Evolutionary conservation across 2,888 invertebrate species (phyloP).

Genomic region (Nomada ruficornis): DNA sequence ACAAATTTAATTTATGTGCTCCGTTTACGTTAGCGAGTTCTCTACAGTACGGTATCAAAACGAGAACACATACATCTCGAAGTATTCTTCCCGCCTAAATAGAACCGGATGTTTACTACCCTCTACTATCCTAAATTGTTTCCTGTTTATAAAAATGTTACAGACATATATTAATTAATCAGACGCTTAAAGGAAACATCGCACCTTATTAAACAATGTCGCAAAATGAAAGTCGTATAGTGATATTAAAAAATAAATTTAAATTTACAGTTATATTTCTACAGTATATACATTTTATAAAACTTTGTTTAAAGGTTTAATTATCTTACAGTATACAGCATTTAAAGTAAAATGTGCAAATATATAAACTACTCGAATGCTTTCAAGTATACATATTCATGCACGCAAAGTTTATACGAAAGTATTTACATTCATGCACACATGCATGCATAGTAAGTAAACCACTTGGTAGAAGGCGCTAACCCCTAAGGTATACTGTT

Average conservation of each 20-base stretch:
- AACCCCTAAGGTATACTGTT: background rate
- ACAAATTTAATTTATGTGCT: background rate
- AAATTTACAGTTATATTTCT: background rate
- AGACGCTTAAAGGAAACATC: background rate
- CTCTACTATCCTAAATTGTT: background rate
- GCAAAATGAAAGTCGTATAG: background rate
- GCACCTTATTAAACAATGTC: background rate
- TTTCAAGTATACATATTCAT: no score
- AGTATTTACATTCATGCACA: background rate
- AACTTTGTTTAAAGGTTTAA: background rate
- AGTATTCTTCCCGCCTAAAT: conserved; percentile 50
- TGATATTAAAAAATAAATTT: background rate
- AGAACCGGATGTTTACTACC: conserved; percentile 12
- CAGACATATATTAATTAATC: background rate
- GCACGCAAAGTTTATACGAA: background rate
- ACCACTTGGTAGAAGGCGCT: background rate
- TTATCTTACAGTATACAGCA: background rate
- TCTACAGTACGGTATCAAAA: background rate
- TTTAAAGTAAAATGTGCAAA: background rate
- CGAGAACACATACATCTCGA: background rate
- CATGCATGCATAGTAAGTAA: background rate
- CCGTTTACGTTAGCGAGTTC: background rate
- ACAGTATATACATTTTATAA: background rate
- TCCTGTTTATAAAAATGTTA: background rate
- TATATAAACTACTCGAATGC: background rate